Evolutionary conservation across 53 echinoderm and acorn worm genomes (phyloP), one percentile per base, ranked within the genome.

Genomic region (Henricia sp.): DNA sequence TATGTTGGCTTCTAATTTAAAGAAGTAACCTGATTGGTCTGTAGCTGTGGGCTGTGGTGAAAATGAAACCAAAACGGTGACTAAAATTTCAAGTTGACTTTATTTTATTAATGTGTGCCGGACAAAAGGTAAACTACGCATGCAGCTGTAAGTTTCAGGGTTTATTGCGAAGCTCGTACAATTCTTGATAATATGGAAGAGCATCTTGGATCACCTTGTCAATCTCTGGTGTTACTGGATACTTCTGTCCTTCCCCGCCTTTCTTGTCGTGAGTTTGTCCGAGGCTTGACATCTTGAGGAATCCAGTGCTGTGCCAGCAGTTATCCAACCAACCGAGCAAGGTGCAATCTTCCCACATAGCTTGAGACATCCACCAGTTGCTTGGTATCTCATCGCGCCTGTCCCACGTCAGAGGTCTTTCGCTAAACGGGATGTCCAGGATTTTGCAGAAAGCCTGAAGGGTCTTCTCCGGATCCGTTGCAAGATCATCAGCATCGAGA

Each of bases 401-500:
- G 29, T 50, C 43, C 71, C 71, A 71, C 12, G 46, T 50, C 16
- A 71, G 71, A 28, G 50, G 71, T 33, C 50, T 44, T 14, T 71
- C 35, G 17, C 37, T 71, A 10, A 71, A 71, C 30, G 48, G 71
- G 16, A 71, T 46, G 50, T 50, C 71, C 33, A 71, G 25, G 19
- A 25, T 32, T 10, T 48, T 12, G 51, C 71, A 71, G 71, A 71
- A 19, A 27, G 11, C 32, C 43, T 46, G 71, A 20, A 71, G 48
- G 25, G 43, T 71, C 29, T 71, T 32, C 29, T 26, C 28, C 3
- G 71, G 71, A 10, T 23, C 25, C 30, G 35, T 24, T 1, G 50
- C 32, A 30, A 71, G 50, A 50, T 71, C 71, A 6, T 71, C 71
- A 48, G 71, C 71, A 32, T 71, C 71, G n/a, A 71, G 16, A 3